Percentiles rank a stretch among this genome's conserved stretches.
phyloP scores from a whole-genome alignment of 2,888 invertebrate species.

The Zhuqinia jingwanae region DNA sequence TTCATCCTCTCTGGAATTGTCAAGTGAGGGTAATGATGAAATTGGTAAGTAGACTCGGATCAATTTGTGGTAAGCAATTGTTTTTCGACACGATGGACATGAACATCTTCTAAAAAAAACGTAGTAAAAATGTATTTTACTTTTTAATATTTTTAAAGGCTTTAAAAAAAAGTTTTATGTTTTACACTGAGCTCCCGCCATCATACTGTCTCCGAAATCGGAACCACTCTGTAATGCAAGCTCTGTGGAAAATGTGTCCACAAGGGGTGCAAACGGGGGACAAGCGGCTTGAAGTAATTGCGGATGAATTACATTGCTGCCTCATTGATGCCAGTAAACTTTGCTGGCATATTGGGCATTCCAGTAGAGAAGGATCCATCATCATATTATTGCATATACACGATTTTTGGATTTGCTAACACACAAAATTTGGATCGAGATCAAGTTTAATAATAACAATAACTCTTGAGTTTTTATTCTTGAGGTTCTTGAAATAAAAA shows the following conservation, averaged over 20 bases:
- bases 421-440: too few species aligned
- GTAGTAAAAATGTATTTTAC: too few species aligned
- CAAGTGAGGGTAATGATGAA: background rate
- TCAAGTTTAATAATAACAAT: too few species aligned
- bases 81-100: conserved; percentile 41
- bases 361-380: background rate
- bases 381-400: too few species aligned
- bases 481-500: too few species aligned
- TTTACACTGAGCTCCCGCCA: background rate
- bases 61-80: conserved; percentile 40
- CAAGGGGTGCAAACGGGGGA: conserved; percentile 48
- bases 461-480: too few species aligned
- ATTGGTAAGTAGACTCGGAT: conserved; percentile 37
- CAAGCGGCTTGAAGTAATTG: background rate
- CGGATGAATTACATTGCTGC: too few species aligned
- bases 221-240: conserved; percentile 49
- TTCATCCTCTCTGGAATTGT: too few species aligned
- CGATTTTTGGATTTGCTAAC: too few species aligned
- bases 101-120: background rate
- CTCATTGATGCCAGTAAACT: conserved; percentile 7
- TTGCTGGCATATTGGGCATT: conserved; percentile 53
- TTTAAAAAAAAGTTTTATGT: too few species aligned
- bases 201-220: conserved; percentile 6
- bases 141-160: too few species aligned
- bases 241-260: conserved; percentile 58